Conservation (phyloP, 2,888 invertebrate genomes). For the Furcula furcula region DNA sequence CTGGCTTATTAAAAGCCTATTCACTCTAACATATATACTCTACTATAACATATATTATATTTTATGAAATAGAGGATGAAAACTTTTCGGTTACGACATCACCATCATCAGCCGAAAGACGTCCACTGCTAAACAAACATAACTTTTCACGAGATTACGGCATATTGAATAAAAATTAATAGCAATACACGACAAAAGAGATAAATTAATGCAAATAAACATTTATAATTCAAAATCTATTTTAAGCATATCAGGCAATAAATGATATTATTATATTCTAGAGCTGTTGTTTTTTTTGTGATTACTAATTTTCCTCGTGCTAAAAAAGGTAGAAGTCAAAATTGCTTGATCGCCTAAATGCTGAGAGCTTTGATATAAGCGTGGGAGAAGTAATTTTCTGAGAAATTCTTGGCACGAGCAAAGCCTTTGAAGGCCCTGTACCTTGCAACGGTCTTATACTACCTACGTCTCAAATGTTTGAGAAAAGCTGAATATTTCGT, state of each 20-base stretch:
- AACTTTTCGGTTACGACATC: no score
- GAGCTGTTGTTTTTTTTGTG: constrained; percentile 3
- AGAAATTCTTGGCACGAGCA: constrained; percentile 18
- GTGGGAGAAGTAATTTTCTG: constrained; percentile 26
- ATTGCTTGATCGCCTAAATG: constrained; percentile 20
- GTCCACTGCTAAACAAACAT: no score
- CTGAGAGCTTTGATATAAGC: constrained; percentile 15
- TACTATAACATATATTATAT: no score
- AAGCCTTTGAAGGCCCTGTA: constrained; percentile 27
- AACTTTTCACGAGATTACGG: no score
- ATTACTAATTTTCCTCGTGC: constrained; percentile 9
- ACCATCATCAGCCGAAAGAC: no score
- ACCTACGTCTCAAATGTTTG: constrained; percentile 17
- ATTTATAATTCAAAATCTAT: no score
- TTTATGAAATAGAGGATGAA: no score
- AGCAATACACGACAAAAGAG: no score
- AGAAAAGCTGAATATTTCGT: constrained; percentile 14
- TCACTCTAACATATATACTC: no score
- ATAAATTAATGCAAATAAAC: no score
- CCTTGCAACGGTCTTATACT: constrained; percentile 26
- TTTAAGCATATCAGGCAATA: neutral
- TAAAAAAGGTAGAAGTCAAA: constrained; percentile 14
- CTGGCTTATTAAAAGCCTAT: no score
- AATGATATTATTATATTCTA: neutral
- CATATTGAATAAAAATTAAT: no score